Base-by-base conservation (phyloP, 1,140 invertebrate species). In the Eubasilissa regina region DNA sequence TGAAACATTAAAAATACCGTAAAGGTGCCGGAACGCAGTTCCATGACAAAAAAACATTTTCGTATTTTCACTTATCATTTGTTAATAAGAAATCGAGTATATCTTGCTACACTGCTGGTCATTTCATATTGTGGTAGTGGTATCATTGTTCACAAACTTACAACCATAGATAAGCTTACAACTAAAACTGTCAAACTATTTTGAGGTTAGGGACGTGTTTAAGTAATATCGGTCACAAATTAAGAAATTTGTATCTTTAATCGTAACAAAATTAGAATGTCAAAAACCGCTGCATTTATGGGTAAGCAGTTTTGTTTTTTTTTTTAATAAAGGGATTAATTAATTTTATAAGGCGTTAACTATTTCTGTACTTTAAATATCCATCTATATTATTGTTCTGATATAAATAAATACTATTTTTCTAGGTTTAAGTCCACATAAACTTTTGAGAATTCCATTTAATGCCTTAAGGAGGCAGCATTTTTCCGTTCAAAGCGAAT, bases 401-500 rank as follows among this genome's bases (percentile, higher is more conserved):
- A 35, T 35, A 35, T 35, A 1, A 51, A 3, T 51, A 51, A 60
- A 60, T 60, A 4, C 4, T 73, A 7, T 35, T 73, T 43, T 77
- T 77, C 8, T 21, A 77, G 75, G 11, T 15, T 35, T 56, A 19
- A 77, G 17, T 4, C 75, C 75, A 3, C 75, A 56, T 4, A 76
- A 64, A 58, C 51, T 68, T 17, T 68, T 77, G 7, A 19, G 48
- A 55, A 9, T 56, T 21, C 47, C 75, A 21, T 53, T 51, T 10
- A 77, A 17, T 56, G 21, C 48, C 10, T 56, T 43, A 1, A 68
- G 45, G 55, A 43, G 19, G 25, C 51, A 77, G 43, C 35, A 47
- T 53, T 56, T 77, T 47, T 77, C 75, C 3, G 11, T 47, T 9
- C 64, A 68, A 68, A 17, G 21, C 17, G 75, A 77, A 55, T 15